phyloP scores from a whole-genome alignment of 2,113 vertebrate genomes.

The Columba livia region DNA sequence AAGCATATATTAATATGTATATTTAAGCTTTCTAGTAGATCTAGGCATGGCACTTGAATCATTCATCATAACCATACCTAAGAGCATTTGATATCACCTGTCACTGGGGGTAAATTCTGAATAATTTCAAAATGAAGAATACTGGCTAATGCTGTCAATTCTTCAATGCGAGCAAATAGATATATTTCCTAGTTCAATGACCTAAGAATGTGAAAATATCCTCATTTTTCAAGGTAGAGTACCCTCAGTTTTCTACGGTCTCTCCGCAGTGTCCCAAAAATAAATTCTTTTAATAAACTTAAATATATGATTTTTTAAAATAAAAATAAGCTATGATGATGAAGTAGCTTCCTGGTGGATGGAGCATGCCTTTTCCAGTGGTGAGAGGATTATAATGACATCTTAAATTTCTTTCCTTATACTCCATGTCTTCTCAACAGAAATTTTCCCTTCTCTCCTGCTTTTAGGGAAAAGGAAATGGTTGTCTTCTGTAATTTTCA shows the following conservation, averaged over 20 bases:
- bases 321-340: not conserved
- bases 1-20: not conserved
- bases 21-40: not conserved
- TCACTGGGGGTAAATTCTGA: not conserved
- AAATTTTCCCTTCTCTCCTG: not conserved
- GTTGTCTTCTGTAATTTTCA: not conserved
- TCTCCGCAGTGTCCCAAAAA: not conserved
- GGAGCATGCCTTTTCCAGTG: not conserved
- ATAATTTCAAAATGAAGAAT: not conserved
- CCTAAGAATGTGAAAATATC: not conserved
- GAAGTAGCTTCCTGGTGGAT: not conserved
- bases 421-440: not conserved
- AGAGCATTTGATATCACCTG: not conserved
- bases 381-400: not conserved
- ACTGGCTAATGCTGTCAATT: not conserved
- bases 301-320: not conserved
- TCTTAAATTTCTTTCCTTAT: not conserved
- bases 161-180: accelerated
- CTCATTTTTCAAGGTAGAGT: not conserved
- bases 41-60: not conserved
- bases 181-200: not conserved
- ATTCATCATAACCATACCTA: not conserved
- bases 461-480: not conserved
- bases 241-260: not conserved
- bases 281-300: not conserved